Conservation (phyloP, 1,140 invertebrate genomes). For the Ceratosolen fusciceps region DNA sequence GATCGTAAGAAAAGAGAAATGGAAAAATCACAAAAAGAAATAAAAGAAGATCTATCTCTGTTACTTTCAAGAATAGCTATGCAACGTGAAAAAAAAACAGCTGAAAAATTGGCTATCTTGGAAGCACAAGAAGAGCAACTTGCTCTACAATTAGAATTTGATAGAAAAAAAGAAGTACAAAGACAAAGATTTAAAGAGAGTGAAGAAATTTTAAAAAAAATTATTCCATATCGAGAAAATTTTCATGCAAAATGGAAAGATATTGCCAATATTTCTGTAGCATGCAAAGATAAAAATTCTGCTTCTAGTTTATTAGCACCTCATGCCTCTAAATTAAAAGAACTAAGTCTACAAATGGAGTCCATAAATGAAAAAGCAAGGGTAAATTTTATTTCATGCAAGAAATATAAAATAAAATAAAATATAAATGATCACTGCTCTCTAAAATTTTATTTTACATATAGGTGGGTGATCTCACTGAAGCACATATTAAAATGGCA, state of each 20-base stretch:
- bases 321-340: conserved; percentile 60
- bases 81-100: conserved; percentile 62
- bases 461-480: conserved; percentile 57
- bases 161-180: too few species aligned
- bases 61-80: conserved; percentile 55
- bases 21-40: conserved; percentile 61
- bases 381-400: conserved; percentile 55
- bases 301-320: conserved; percentile 54
- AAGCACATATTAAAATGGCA: conserved; percentile 55
- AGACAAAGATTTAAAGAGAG: too few species aligned
- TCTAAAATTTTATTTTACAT: conserved; percentile 32
- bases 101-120: conserved; percentile 58
- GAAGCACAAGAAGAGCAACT: conserved; percentile 63
- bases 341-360: conserved; percentile 65
- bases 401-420: not conserved
- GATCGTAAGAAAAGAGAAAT: conserved; percentile 61
- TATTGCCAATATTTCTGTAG: conserved; percentile 61
- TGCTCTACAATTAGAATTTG: conserved; percentile 59
- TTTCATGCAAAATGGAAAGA: conserved; percentile 64
- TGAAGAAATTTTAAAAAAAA: conserved; percentile 61
- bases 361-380: conserved; percentile 72
- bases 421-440: conserved; percentile 12
- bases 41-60: conserved; percentile 61
- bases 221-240: conserved; percentile 56
- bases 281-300: conserved; percentile 61